Conservation (phyloP, 1,140 invertebrate species). For the Drosophila carrolli region DNA sequence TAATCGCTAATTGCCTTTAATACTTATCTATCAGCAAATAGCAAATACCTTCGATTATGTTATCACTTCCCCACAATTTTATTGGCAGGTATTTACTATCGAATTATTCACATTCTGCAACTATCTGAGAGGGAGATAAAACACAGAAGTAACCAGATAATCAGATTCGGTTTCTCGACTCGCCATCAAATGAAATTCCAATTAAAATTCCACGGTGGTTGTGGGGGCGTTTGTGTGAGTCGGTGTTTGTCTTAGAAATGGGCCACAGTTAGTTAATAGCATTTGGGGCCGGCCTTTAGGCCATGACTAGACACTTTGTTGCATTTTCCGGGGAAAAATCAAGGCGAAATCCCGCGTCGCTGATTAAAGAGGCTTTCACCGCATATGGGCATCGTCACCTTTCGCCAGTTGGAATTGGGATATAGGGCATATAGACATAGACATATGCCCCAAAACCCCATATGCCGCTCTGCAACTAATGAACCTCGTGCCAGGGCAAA, state of each 20-base stretch:
- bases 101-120: constrained; percentile 28
- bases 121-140: constrained; percentile 1
- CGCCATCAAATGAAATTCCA: constrained; percentile 59
- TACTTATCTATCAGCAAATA: not conserved
- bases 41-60: constrained; percentile 1
- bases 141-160: constrained; percentile 20
- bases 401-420: constrained; percentile 56
- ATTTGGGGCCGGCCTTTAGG: constrained; percentile 48
- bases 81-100: constrained; percentile 11
- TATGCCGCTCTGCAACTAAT: constrained; percentile 45
- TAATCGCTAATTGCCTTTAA: not conserved
- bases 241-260: constrained; percentile 50
- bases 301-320: constrained; percentile 69
- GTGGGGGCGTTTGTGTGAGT: constrained; percentile 13
- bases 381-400: constrained; percentile 70
- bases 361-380: constrained; percentile 78
- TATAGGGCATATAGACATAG: constrained; percentile 28
- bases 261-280: constrained; percentile 77
- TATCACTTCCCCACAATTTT: constrained; percentile 1
- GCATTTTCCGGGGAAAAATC: constrained; percentile 69
- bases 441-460: not conserved
- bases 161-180: constrained; percentile 25
- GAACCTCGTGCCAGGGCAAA: constrained; percentile 60
- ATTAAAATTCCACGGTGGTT: constrained; percentile 49
- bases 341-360: constrained; percentile 57